phyloP scores from a whole-genome alignment of 2,113 vertebrate species.

The Phoxinus phoxinus region DNA sequence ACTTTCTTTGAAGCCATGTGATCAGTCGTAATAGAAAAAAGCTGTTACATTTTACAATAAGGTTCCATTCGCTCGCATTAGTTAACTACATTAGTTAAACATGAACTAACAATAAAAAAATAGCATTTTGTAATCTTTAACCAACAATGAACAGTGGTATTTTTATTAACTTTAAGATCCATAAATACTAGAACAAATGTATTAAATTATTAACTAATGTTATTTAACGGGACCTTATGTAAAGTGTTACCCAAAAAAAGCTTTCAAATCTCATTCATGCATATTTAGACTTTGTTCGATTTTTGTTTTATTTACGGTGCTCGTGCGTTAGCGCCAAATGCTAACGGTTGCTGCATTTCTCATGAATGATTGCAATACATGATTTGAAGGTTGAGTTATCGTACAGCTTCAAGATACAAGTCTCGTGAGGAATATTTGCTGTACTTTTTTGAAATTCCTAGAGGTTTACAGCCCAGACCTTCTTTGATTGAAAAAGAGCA shows the following conservation, averaged over 20 bases:
- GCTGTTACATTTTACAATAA: no score
- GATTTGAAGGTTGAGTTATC: background rate
- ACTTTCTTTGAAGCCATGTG: background rate
- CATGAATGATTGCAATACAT: background rate
- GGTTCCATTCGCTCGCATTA: no score
- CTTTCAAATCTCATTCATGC: background rate
- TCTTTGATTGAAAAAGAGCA: conserved; percentile 15
- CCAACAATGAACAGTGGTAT: no score
- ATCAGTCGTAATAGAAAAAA: background rate
- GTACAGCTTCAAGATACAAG: background rate
- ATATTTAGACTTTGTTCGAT: background rate
- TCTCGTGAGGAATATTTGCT: background rate
- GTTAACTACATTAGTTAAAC: no score
- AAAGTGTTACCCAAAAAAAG: background rate
- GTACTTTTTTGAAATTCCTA: background rate
- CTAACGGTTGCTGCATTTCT: background rate
- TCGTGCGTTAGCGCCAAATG: background rate
- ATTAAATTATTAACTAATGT: background rate
- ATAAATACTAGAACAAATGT: no score
- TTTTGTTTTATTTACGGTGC: background rate
- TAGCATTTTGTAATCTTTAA: no score
- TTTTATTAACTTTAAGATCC: no score
- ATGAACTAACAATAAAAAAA: no score
- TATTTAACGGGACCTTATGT: background rate
- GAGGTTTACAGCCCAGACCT: background rate